Evolutionary conservation across 1,140 invertebrate genomes (phyloP).

Genomic region (Venturia canescens): DNA sequence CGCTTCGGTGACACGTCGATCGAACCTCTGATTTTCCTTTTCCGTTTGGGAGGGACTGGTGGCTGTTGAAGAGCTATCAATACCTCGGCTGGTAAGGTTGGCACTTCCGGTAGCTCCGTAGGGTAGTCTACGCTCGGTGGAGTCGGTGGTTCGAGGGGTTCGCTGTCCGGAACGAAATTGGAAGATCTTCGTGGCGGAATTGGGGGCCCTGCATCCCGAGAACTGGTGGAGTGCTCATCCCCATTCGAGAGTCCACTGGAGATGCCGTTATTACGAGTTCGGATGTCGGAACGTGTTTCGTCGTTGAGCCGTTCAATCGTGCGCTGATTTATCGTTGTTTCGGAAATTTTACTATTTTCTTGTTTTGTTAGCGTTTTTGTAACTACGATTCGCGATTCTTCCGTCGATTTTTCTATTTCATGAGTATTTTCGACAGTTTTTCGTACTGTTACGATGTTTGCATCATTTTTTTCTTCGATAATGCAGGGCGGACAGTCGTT

Average conservation of each 20-base stretch:
- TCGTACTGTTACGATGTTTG: neutral
- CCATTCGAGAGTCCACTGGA: constrained; percentile 4
- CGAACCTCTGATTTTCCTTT: neutral
- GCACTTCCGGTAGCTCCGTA: constrained; percentile 48
- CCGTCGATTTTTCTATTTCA: neutral
- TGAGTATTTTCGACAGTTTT: neutral
- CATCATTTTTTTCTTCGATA: neutral
- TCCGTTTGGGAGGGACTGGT: constrained; percentile 8
- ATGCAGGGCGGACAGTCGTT: neutral
- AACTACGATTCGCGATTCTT: neutral
- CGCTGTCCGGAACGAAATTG: constrained; percentile 55
- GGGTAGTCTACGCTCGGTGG: constrained; percentile 55
- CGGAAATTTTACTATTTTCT: constrained; percentile 24
- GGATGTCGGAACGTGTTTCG: neutral
- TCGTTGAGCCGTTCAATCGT: neutral
- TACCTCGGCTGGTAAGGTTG: constrained; percentile 18
- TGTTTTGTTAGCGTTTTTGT: constrained; percentile 19
- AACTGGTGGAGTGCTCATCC: neutral
- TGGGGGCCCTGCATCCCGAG: constrained; percentile 39
- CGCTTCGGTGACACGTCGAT: constrained; percentile 42
- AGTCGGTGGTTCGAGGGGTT: constrained; percentile 46
- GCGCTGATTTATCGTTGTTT: neutral
- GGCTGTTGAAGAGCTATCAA: constrained; percentile 3
- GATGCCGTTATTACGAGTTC: constrained; percentile 3
- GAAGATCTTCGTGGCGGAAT: constrained; percentile 59